Percentiles rank a stretch among this genome's conserved stretches.
These are phyloP conservation scores for Pangasius krempfi DNA, from an alignment of 2,797 vertebrate species.

Conservation along the genomic window DNA sequence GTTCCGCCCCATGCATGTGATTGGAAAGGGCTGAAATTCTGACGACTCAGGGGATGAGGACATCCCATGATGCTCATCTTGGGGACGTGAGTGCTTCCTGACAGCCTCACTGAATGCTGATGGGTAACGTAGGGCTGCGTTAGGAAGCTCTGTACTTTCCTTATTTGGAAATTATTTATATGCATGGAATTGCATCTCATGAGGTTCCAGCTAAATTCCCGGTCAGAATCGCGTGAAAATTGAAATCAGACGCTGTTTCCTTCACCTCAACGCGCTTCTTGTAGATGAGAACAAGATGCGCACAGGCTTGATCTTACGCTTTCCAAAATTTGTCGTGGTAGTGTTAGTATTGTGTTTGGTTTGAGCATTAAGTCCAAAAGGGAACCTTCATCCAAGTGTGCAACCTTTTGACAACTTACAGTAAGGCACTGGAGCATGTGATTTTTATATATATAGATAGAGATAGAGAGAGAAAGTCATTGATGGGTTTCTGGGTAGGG, in stretches of 20 bases:
- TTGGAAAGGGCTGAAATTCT: not conserved
- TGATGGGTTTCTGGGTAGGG: not conserved
- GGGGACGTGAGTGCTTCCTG: not conserved
- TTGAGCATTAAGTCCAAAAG: not conserved
- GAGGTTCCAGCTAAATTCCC: not conserved
- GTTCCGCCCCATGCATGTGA: not conserved
- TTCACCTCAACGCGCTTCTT: not conserved
- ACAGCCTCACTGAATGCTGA: slow-evolving; percentile 27
- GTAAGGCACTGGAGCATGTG: not conserved
- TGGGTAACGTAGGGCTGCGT: not conserved
- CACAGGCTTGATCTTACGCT: not conserved
- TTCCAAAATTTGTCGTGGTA: no score
- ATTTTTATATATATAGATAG: no score
- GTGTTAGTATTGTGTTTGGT: not conserved
- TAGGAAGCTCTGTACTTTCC: not conserved
- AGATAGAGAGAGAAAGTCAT: not conserved
- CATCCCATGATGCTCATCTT: not conserved
- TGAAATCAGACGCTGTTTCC: not conserved
- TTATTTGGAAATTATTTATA: not conserved
- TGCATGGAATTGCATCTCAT: slow-evolving; percentile 14
- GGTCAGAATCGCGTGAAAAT: not conserved
- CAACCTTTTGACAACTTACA: not conserved
- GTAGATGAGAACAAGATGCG: not conserved
- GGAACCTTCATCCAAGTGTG: not conserved
- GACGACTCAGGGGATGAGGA: not conserved